Percentiles rank a stretch among this genome's conserved stretches.
Conservation (phyloP, 2,113 vertebrate genomes). For the Morone saxatilis region DNA sequence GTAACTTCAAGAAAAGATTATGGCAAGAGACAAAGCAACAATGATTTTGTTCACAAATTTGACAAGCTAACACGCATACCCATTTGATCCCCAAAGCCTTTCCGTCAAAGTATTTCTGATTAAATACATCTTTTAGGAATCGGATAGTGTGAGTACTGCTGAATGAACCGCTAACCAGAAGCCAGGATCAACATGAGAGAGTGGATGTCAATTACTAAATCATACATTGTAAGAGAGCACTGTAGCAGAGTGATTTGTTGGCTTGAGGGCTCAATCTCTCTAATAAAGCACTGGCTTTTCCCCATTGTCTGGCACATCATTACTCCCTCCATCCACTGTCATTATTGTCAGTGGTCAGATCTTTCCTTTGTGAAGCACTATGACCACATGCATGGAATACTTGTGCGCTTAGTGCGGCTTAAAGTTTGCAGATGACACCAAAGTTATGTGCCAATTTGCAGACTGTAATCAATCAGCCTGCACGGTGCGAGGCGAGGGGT, state of each 20-base stretch:
- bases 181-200: constrained; percentile 57
- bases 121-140: constrained; percentile 40
- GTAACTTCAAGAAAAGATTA: not conserved
- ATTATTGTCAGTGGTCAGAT: constrained; percentile 10
- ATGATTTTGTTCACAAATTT: constrained; percentile 30
- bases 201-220: constrained; percentile 58
- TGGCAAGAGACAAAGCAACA: constrained; percentile 6
- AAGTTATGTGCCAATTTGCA: constrained; percentile 5
- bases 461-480: constrained; percentile 20
- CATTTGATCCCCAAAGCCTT: constrained; percentile 19
- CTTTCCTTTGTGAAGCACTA: not conserved
- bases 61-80: not conserved
- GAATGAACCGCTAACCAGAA: constrained; percentile 47
- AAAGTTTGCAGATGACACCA: constrained; percentile 30
- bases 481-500: not conserved
- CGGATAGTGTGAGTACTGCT: constrained; percentile 35
- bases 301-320: not conserved
- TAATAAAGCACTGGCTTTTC: constrained; percentile 20
- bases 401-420: not conserved
- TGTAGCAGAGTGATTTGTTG: constrained; percentile 32
- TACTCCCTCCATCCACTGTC: not conserved
- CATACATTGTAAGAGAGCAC: constrained; percentile 52
- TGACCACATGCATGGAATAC: not conserved
- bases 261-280: constrained; percentile 44
- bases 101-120: constrained; percentile 46